phyloP scores from a whole-genome alignment of 2,888 invertebrate genomes.

The Lasioglossum leucozonium region DNA sequence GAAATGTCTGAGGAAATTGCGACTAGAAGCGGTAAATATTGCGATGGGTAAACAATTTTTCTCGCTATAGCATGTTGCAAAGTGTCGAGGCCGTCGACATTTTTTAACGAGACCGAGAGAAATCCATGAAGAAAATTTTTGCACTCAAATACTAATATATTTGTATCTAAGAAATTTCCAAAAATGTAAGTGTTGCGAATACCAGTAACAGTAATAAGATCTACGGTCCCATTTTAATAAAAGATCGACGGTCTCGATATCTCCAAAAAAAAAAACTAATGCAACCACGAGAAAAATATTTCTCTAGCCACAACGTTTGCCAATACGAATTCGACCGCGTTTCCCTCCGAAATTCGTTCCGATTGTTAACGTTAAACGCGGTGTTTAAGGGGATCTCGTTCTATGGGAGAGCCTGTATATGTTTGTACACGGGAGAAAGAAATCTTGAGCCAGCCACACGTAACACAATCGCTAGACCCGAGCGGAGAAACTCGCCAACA shows the following conservation, averaged over 20 bases:
- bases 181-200: too few relatives aligned
- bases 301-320: background rate
- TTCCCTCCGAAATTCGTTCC: background rate
- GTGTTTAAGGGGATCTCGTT: background rate
- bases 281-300: too few relatives aligned
- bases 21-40: background rate
- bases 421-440: background rate
- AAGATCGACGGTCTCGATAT: too few relatives aligned
- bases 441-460: background rate
- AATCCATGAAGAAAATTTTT: too few relatives aligned
- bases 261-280: too few relatives aligned
- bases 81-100: too few relatives aligned
- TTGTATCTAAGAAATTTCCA: too few relatives aligned
- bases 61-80: background rate
- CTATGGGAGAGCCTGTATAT: background rate
- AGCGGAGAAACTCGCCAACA: background rate
- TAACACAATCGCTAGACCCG: background rate
- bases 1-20: background rate
- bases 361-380: background rate
- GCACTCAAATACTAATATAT: too few relatives aligned
- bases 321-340: background rate
- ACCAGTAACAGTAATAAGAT: too few relatives aligned
- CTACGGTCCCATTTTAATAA: too few relatives aligned
- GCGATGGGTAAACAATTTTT: background rate
- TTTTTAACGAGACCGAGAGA: too few relatives aligned